Conservation (phyloP, 2,113 vertebrate genomes). For the Gorsachius goisagi region DNA sequence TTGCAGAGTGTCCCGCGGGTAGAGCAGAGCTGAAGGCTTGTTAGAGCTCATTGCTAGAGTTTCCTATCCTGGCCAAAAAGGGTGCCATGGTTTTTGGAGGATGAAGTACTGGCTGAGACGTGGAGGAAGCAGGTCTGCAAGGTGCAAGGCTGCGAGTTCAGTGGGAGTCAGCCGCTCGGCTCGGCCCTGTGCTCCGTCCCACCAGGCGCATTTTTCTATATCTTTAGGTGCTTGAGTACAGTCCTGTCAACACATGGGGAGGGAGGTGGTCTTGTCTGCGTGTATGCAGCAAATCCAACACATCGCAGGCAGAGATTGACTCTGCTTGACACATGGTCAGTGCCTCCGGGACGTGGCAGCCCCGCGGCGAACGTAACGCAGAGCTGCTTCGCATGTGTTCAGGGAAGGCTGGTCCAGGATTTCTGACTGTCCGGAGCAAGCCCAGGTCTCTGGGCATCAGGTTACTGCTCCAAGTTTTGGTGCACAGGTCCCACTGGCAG, state of each 20-base stretch:
- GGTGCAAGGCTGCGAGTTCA: background rate
- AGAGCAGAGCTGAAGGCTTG: background rate
- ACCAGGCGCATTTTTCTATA: background rate
- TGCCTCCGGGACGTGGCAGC: background rate
- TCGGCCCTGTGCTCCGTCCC: rapidly evolving
- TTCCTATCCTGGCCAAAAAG: background rate
- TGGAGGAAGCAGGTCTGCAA: background rate
- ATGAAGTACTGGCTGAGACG: background rate
- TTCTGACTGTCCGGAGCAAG: background rate
- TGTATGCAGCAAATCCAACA: background rate
- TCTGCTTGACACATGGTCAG: background rate
- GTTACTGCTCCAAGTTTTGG: background rate
- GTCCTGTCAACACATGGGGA: background rate
- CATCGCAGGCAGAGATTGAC: background rate
- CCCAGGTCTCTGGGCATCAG: background rate
- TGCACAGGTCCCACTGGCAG: background rate
- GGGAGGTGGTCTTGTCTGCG: background rate
- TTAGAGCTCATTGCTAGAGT: background rate
- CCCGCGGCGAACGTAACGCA: rapidly evolving
- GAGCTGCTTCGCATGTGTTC: rapidly evolving
- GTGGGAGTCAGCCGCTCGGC: background rate
- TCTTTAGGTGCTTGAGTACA: slow-evolving; percentile 7
- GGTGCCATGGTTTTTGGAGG: background rate
- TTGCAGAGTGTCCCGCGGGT: rapidly evolving
- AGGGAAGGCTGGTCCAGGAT: background rate